Percentiles rank a stretch among this genome's conserved stretches.
Conservation (phyloP, 2,113 vertebrate genomes). For the human region DNA sequence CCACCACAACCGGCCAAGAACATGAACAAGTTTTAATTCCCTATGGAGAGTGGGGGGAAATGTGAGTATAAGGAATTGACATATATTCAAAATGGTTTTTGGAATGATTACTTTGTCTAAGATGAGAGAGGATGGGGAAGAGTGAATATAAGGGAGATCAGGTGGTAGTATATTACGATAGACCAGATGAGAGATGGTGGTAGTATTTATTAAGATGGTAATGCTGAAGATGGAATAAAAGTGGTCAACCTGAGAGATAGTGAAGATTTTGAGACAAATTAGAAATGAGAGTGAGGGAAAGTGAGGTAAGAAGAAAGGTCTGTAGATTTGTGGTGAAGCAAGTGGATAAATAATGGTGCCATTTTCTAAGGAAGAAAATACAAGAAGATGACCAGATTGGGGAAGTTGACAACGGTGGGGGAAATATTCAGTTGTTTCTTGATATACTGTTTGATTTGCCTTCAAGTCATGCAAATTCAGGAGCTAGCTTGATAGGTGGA, state of each 20-base stretch:
- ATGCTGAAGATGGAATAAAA: not conserved
- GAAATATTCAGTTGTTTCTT: not conserved
- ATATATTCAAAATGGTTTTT: not conserved
- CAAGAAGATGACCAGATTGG: not conserved
- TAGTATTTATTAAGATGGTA: not conserved
- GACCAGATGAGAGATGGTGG: too few species aligned
- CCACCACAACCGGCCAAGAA: accelerated
- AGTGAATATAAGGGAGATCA: not conserved
- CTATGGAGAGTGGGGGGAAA: not conserved
- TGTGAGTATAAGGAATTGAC: not conserved
- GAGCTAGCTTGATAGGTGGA: not conserved
- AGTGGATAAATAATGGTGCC: not conserved
- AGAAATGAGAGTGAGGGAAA: not conserved
- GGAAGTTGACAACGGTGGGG: not conserved
- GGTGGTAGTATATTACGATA: too few species aligned
- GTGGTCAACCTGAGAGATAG: not conserved
- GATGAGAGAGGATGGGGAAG: too few species aligned
- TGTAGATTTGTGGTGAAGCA: not conserved
- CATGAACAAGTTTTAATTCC: not conserved
- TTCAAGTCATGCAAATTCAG: not conserved
- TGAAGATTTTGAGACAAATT: not conserved
- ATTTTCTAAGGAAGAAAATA: not conserved
- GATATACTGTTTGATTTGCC: not conserved
- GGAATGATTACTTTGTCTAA: not conserved
- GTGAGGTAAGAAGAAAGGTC: not conserved